phyloP scores from a whole-genome alignment of 1,140 invertebrate species.

The Zaprionus taronus region DNA sequence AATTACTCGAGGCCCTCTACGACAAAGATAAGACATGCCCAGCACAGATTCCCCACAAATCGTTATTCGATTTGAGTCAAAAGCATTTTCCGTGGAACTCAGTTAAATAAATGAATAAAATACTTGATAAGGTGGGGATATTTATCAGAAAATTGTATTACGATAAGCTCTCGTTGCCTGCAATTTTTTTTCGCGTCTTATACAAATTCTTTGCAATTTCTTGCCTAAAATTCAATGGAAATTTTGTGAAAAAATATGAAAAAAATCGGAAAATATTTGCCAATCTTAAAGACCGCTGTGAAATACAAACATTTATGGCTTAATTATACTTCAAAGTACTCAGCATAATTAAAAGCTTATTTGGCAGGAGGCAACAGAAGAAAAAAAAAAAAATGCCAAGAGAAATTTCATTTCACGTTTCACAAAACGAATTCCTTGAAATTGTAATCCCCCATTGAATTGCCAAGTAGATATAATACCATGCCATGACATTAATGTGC shows the following conservation, averaged over 20 bases:
- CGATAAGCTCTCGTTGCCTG: too few species aligned
- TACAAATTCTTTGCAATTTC: background rate
- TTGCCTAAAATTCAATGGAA: background rate
- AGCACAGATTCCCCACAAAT: background rate
- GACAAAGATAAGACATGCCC: slow-evolving; percentile 2
- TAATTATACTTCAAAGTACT: slow-evolving; percentile 22
- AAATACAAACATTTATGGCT: background rate
- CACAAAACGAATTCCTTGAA: slow-evolving; percentile 7
- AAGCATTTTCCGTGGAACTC: background rate
- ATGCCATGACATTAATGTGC: background rate
- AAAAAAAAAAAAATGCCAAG: background rate
- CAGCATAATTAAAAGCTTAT: slow-evolving; percentile 4
- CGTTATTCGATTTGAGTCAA: background rate
- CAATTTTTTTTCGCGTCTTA: background rate
- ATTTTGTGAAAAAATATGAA: background rate
- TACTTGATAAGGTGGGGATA: background rate
- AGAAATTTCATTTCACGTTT: slow-evolving; percentile 4
- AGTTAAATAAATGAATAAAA: background rate
- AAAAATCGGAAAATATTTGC: background rate
- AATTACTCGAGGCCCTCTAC: slow-evolving; percentile 7
- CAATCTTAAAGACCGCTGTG: background rate
- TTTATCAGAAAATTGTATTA: background rate
- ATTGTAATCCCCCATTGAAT: slow-evolving; percentile 13
- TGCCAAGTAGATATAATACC: background rate
- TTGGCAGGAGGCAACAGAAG: background rate